Evolutionary conservation across 30 jellyfish, hydroid and myxozoan species (phyloP).

Genomic region (Aurelia sp.): DNA sequence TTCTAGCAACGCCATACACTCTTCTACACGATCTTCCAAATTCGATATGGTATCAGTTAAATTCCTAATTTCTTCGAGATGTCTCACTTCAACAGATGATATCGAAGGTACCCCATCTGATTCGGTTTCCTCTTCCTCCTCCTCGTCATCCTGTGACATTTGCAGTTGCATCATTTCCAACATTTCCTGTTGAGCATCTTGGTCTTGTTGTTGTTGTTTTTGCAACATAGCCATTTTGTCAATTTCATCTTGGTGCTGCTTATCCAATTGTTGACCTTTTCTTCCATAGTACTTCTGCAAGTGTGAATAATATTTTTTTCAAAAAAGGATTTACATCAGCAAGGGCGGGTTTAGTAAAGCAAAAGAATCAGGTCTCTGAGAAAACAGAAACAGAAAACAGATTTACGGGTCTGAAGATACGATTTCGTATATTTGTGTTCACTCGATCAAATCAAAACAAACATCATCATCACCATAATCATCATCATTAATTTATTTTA

Average conservation of each 20-base stretch:
- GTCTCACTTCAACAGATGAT: constrained; percentile 41
- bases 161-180: constrained; percentile 81
- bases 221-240: constrained; percentile 45
- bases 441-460: too few species aligned
- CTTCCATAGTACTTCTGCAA: constrained; percentile 57
- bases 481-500: too few species aligned
- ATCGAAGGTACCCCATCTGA: constrained; percentile 9
- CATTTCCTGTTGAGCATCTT: constrained; percentile 85
- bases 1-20: constrained; percentile 66
- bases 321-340: too few species aligned
- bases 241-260: constrained; percentile 54
- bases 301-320: background rate
- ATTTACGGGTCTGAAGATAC: too few species aligned
- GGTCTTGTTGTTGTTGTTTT: constrained; percentile 55
- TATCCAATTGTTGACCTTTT: constrained; percentile 55
- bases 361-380: too few species aligned
- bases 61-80: constrained; percentile 72
- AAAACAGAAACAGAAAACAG: too few species aligned
- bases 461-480: too few species aligned
- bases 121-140: constrained; percentile 34
- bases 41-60: constrained; percentile 68
- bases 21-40: constrained; percentile 73
- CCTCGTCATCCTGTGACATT: constrained; percentile 52
- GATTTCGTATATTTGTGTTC: too few species aligned
- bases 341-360: too few species aligned